phyloP scores from a whole-genome alignment of 2,888 invertebrate species.

The Halictus ligatus region DNA sequence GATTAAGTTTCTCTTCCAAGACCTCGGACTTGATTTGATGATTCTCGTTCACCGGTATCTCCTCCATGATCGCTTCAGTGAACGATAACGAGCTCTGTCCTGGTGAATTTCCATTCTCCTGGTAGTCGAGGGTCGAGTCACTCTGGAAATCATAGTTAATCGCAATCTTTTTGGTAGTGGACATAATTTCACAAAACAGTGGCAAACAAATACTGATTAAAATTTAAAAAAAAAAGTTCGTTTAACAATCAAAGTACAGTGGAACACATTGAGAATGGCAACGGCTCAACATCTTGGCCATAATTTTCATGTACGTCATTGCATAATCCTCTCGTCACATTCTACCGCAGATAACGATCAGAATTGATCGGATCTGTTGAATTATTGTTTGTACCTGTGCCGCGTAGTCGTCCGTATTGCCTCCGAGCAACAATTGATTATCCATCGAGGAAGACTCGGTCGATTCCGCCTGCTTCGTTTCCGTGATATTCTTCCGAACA shows the following conservation, averaged over 20 bases:
- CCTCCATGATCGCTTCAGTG: background rate
- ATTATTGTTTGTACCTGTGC: slow-evolving; percentile 45
- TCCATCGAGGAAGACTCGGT: slow-evolving; percentile 22
- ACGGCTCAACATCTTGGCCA: background rate
- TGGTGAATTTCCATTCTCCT: slow-evolving; percentile 19
- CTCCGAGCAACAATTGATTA: slow-evolving; percentile 23
- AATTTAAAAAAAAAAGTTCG: background rate
- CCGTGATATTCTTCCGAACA: slow-evolving; percentile 69
- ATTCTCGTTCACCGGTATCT: slow-evolving; percentile 19
- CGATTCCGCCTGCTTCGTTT: slow-evolving; percentile 33
- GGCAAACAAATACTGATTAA: background rate
- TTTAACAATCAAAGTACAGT: background rate
- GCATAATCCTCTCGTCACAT: slow-evolving; percentile 2
- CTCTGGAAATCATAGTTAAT: background rate
- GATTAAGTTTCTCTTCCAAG: slow-evolving; percentile 61
- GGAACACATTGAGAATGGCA: background rate
- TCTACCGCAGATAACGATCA: slow-evolving; percentile 15
- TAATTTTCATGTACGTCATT: background rate
- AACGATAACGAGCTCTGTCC: background rate
- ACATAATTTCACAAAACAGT: background rate
- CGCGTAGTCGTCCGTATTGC: slow-evolving; percentile 31
- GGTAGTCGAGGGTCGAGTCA: slow-evolving; percentile 8
- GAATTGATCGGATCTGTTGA: slow-evolving; percentile 21
- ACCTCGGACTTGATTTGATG: slow-evolving; percentile 47
- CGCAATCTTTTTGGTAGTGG: background rate